A percentile compares a stretch with the other conserved stretches of the same genome.
phyloP scores from a whole-genome alignment of 2,797 vertebrate species.

The Dermochelys coriacea region DNA sequence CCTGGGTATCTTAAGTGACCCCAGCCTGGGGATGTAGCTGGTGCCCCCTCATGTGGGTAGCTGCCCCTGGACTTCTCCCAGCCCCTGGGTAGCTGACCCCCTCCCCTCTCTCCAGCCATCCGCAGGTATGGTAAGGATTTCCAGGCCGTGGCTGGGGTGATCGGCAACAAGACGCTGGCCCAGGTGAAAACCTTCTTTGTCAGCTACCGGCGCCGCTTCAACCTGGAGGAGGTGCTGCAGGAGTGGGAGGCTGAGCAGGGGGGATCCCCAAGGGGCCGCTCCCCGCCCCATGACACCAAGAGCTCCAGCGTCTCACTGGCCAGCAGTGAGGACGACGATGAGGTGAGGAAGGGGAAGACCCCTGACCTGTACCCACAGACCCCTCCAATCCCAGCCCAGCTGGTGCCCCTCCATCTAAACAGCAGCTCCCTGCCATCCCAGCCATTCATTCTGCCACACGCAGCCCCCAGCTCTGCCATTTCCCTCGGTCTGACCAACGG shows the following conservation, averaged over 20 bases:
- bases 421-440: background rate
- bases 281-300: conserved; percentile 22
- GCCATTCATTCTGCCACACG: background rate
- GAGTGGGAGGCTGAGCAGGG: conserved; percentile 95
- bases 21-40: background rate
- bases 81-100: background rate
- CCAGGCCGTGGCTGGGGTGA: conserved; percentile 90
- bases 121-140: conserved; percentile 93
- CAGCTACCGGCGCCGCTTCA: conserved; percentile 92
- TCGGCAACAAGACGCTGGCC: conserved; percentile 90
- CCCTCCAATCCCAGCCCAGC: background rate
- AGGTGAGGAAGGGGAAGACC: conserved; percentile 44
- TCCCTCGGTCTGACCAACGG: background rate
- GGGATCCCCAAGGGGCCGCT: conserved; percentile 68
- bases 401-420: background rate
- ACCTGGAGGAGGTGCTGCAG: conserved; percentile 92
- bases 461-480: background rate
- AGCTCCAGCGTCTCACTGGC: conserved; percentile 61
- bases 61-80: too few species aligned
- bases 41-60: background rate
- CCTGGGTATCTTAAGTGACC: background rate
- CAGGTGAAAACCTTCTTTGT: conserved; percentile 93
- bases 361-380: background rate
- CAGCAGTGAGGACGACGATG: conserved; percentile 80
- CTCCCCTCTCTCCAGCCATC: conserved; percentile 81